Evolutionary conservation across 2,113 vertebrate species (phyloP).

Genomic region (Tautogolabrus adspersus): DNA sequence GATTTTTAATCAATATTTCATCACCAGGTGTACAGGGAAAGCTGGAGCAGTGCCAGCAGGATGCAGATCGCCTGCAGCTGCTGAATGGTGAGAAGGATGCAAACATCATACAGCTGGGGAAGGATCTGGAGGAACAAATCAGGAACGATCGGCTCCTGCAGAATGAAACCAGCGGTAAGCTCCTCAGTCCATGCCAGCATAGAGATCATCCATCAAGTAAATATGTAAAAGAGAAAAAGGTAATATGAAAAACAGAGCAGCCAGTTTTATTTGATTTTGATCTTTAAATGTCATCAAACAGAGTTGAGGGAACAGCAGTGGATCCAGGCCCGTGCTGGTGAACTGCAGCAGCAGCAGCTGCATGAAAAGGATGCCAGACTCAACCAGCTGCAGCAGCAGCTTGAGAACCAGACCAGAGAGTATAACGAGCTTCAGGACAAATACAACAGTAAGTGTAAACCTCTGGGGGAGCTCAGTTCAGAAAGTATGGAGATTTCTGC

Average conservation of each 20-base stretch:
- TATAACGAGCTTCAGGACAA: background rate
- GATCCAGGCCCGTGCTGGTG: no score
- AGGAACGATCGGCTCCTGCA: background rate
- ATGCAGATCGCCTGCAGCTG: conserved; percentile 3
- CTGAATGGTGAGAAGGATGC: conserved; percentile 7
- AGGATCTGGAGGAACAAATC: background rate
- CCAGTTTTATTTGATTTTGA: background rate
- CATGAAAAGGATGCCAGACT: background rate
- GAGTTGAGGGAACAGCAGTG: no score
- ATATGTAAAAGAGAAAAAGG: background rate
- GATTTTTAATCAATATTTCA: conserved; percentile 1
- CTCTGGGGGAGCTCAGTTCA: background rate
- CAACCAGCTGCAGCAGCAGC: background rate
- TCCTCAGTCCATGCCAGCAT: background rate
- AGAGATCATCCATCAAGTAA: no score
- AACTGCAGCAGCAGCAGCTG: conserved; percentile 5
- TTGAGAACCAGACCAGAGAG: background rate
- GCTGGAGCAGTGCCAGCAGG: conserved; percentile 34
- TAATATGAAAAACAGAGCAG: background rate
- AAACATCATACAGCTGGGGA: conserved; percentile 7
- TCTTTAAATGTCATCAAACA: background rate
- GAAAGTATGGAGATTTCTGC: background rate
- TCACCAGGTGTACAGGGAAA: conserved; percentile 40
- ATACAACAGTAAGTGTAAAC: conserved; percentile 6
- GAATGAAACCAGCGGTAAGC: conserved; percentile 6